These are phyloP conservation scores for Stenodera caucasica DNA, from an alignment of 2,888 invertebrate species.

Conservation along the genomic window DNA sequence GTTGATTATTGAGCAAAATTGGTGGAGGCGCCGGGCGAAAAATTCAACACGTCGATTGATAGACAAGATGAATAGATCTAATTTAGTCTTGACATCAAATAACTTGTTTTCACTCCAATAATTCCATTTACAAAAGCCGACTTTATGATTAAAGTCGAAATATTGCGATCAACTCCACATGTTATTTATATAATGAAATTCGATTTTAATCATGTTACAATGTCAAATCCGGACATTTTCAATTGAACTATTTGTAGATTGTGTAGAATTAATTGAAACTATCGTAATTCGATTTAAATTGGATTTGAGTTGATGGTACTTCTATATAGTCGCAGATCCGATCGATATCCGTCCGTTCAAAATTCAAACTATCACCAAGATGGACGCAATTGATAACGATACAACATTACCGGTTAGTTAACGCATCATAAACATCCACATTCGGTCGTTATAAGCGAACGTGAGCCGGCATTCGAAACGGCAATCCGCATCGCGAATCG, in stretches of 20 bases:
- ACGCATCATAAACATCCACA: constrained; percentile 40
- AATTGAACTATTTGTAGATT: not conserved
- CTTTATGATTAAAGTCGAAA: not conserved
- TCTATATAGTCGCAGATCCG: no score
- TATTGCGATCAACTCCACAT: not conserved
- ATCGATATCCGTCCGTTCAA: no score
- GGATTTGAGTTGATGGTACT: not conserved
- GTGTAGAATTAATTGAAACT: not conserved
- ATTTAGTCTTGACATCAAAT: not conserved
- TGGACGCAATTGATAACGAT: constrained; percentile 32
- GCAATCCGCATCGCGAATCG: constrained; percentile 5
- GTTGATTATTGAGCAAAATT: not conserved
- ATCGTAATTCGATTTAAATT: not conserved
- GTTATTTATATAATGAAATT: not conserved
- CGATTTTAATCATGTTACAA: not conserved
- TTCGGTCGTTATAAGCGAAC: constrained; percentile 38
- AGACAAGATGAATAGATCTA: not conserved
- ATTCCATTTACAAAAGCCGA: not conserved
- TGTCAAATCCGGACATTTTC: not conserved
- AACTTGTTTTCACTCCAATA: not conserved
- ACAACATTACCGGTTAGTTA: constrained; percentile 40
- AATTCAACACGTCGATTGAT: not conserved
- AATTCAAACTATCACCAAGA: constrained; percentile 26
- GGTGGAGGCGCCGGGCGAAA: not conserved
- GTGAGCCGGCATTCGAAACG: constrained; percentile 30